Percentiles rank a stretch among this genome's conserved stretches.
phyloP scores from a whole-genome alignment of 2,888 invertebrate species.

The Alloplasta piceator region DNA sequence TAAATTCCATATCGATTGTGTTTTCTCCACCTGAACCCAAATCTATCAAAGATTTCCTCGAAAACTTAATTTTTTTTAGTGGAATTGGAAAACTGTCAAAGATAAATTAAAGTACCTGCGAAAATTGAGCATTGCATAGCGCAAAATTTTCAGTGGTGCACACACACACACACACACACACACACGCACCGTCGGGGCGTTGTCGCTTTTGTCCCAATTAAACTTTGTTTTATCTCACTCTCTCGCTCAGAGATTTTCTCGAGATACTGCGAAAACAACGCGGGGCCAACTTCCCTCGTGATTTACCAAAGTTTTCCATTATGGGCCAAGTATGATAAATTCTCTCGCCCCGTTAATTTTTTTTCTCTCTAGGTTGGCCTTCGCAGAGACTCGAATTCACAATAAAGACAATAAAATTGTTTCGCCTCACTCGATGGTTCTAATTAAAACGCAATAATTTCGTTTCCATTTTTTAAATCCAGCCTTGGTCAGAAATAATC shows the following conservation, averaged over 20 bases:
- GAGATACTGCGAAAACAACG: conserved; percentile 5
- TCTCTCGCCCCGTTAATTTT: not conserved
- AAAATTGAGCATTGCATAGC: conserved; percentile 64
- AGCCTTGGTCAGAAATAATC: not conserved
- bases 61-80: not conserved
- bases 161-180: conserved; percentile 37
- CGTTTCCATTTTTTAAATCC: not conserved
- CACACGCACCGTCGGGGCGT: conserved; percentile 50
- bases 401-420: not conserved
- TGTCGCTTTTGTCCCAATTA: conserved; percentile 70
- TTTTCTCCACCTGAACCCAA: too few species aligned
- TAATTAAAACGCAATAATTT: not conserved
- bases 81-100: conserved; percentile 73
- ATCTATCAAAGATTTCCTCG: too few species aligned
- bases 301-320: conserved; percentile 55
- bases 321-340: conserved; percentile 14
- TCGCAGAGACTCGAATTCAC: not conserved
- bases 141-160: conserved; percentile 1
- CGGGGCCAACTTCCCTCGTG: conserved; percentile 43
- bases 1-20: too few species aligned
- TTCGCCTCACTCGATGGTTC: not conserved
- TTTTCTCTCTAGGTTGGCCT: not conserved
- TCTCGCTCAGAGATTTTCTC: not conserved
- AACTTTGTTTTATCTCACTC: conserved; percentile 59
- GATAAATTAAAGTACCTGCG: conserved; percentile 73